Evolutionary conservation across 2,797 vertebrate species (phyloP).

Genomic region (Gymnocypris eckloni): DNA sequence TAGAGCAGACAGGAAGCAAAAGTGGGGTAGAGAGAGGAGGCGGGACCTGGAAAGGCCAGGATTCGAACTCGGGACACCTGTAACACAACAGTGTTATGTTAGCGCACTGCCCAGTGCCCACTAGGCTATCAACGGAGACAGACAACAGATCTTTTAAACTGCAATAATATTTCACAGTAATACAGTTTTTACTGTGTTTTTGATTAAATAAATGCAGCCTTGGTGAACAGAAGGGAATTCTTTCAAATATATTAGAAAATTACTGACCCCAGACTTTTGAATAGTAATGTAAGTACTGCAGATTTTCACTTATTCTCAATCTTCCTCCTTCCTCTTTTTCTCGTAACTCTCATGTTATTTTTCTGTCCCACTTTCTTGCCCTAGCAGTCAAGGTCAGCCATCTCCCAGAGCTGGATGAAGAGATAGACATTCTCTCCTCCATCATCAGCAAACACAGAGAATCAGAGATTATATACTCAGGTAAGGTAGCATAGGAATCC

Average conservation of each 20-base stretch:
- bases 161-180: not conserved
- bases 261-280: not conserved
- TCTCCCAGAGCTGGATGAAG: conserved; percentile 81
- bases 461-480: conserved; percentile 66
- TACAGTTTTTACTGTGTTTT: not conserved
- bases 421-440: conserved; percentile 88
- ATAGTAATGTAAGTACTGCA: not conserved
- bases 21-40: too few species aligned
- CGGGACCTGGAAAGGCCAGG: too few species aligned
- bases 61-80: not conserved
- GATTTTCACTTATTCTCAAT: not conserved
- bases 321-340: not conserved
- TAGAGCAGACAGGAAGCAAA: too few species aligned
- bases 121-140: not conserved
- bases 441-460: conserved; percentile 79
- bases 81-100: not conserved
- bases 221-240: not conserved
- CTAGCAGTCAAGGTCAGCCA: conserved; percentile 65
- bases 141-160: not conserved
- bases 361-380: not conserved
- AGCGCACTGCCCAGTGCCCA: too few species aligned
- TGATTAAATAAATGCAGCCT: not conserved
- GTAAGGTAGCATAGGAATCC: conserved; percentile 60
- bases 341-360: conserved; percentile 1
- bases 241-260: not conserved